Conservation (phyloP, 2,113 vertebrate species). For the Rhizomys pruinosus region DNA sequence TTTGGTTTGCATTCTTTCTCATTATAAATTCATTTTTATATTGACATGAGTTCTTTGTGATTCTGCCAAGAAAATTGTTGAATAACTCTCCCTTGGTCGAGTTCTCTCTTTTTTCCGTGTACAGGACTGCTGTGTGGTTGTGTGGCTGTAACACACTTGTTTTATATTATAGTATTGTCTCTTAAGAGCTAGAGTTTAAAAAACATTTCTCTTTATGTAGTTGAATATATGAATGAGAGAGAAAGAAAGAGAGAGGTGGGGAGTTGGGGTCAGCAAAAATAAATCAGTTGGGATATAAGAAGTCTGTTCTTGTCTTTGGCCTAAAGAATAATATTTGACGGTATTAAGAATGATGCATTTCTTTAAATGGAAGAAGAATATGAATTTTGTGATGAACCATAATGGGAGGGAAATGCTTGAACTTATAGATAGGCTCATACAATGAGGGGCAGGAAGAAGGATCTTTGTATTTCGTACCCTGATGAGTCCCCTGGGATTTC, state of each 20-base stretch:
- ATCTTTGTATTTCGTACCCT: background rate
- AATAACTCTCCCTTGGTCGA: background rate
- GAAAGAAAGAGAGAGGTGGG: too few relatives aligned
- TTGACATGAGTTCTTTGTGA: background rate
- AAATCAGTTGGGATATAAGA: background rate
- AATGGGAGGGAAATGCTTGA: background rate
- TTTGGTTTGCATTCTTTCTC: background rate
- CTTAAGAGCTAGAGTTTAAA: background rate
- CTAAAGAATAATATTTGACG: background rate
- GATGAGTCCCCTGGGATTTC: background rate
- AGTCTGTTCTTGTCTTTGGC: background rate
- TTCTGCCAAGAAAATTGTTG: background rate
- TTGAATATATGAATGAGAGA: too few relatives aligned
- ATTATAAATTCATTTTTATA: slow-evolving; percentile 11
- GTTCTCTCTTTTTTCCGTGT: background rate
- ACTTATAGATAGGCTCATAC: background rate
- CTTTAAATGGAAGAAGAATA: background rate
- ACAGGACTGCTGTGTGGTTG: background rate
- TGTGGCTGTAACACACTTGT: background rate
- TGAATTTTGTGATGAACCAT: background rate
- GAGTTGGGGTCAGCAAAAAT: background rate
- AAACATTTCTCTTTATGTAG: slow-evolving; percentile 4
- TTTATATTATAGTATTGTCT: slow-evolving; percentile 25
- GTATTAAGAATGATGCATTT: background rate
- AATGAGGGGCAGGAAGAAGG: background rate